phyloP scores from a whole-genome alignment of 2,113 vertebrate genomes.

The Pao palembangensis region DNA sequence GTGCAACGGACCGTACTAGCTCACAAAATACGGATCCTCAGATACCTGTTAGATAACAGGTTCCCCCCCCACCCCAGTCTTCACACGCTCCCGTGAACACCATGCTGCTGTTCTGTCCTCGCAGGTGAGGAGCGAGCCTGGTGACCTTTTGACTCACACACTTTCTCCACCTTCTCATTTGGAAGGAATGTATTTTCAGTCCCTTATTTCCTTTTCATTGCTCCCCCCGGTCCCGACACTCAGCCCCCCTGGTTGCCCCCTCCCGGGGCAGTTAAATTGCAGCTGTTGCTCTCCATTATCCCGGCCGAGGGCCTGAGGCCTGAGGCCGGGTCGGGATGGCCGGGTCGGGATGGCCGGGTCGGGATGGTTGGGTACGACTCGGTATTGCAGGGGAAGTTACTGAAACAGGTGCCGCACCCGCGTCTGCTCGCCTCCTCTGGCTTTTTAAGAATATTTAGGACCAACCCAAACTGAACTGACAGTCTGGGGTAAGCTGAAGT shows the following conservation, averaged over 20 bases:
- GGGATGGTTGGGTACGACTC: slow-evolving; percentile 43
- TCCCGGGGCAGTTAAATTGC: slow-evolving; percentile 56
- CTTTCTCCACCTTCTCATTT: slow-evolving; percentile 28
- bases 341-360: slow-evolving; percentile 22
- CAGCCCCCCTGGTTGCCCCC: slow-evolving; percentile 26
- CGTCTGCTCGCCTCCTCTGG: slow-evolving; percentile 52
- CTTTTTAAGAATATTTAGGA: no score
- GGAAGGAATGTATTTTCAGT: slow-evolving; percentile 46
- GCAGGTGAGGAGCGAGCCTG: slow-evolving; percentile 37
- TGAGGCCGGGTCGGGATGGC: slow-evolving; percentile 10
- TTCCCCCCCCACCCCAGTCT: neutral
- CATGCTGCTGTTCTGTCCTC: slow-evolving; percentile 7
- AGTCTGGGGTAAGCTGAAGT: no score
- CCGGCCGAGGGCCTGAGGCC: slow-evolving; percentile 16
- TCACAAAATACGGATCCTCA: no score
- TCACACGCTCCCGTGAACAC: slow-evolving; percentile 2
- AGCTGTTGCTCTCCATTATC: slow-evolving; percentile 63
- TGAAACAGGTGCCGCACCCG: slow-evolving; percentile 52
- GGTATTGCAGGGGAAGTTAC: slow-evolving; percentile 35
- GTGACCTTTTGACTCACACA: slow-evolving; percentile 33
- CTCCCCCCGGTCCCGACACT: neutral
- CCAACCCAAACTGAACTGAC: neutral
- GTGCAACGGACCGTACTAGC: no score
- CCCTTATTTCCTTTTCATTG: slow-evolving; percentile 45
- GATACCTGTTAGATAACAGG: no score